phyloP scores from a whole-genome alignment of 2,888 invertebrate species.

The Aphrophora alni region DNA sequence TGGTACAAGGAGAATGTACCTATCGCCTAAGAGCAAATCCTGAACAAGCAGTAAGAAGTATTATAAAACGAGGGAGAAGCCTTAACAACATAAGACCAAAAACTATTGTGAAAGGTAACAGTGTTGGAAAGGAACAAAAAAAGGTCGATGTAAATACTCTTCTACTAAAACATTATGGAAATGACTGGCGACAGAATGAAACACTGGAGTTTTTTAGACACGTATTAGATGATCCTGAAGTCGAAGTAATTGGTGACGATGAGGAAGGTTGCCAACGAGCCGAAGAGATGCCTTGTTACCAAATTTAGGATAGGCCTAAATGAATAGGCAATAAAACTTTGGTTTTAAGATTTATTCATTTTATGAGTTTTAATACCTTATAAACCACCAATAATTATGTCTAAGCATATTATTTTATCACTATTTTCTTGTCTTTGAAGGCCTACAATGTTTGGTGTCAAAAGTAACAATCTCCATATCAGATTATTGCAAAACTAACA shows the following conservation, averaged over 20 bases:
- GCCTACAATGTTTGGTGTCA: too few relatives aligned
- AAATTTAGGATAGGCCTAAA: too few relatives aligned
- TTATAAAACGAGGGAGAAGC: constrained; percentile 15
- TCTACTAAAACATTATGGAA: constrained; percentile 22
- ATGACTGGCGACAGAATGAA: constrained; percentile 3
- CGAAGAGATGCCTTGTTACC: too few relatives aligned
- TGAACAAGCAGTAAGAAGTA: neutral
- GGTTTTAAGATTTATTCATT: too few relatives aligned
- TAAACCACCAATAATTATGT: too few relatives aligned
- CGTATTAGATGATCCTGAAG: neutral
- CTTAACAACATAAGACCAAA: neutral
- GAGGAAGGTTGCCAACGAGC: too few relatives aligned
- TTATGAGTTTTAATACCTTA: too few relatives aligned
- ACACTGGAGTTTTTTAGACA: constrained; percentile 13
- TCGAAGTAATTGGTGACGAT: neutral
- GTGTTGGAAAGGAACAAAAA: constrained; percentile 10
- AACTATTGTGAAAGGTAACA: constrained; percentile 20
- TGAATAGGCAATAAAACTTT: too few relatives aligned
- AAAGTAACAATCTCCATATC: too few relatives aligned
- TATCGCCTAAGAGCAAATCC: constrained; percentile 20
- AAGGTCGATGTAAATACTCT: constrained; percentile 17
- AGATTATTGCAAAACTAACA: too few relatives aligned
- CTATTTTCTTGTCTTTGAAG: too few relatives aligned
- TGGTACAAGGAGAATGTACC: constrained; percentile 28
- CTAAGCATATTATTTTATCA: too few relatives aligned